A percentile compares a stretch with the other conserved stretches of the same genome.
These are phyloP conservation scores for Eurystomus gularis DNA, from an alignment of 2,113 vertebrate genomes.

Conservation along the genomic window DNA sequence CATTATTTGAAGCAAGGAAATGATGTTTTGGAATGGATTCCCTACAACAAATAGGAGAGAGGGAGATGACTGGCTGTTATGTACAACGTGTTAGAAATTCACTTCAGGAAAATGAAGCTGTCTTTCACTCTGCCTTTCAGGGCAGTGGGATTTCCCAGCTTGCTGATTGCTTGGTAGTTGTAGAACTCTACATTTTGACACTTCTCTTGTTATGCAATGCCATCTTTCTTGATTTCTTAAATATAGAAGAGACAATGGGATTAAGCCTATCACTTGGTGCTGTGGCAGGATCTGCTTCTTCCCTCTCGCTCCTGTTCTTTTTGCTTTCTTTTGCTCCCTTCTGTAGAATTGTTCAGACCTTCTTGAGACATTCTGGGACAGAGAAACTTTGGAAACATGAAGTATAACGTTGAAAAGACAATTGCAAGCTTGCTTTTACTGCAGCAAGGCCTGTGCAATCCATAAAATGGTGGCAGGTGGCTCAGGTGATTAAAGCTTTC, in stretches of 20 bases:
- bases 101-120: background rate
- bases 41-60: conserved; percentile 50
- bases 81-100: background rate
- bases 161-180: background rate
- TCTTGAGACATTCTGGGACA: background rate
- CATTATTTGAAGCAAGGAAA: conserved; percentile 25
- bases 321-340: background rate
- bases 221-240: background rate
- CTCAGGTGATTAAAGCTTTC: conserved; percentile 42
- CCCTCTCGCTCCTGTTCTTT: background rate
- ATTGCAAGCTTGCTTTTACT: background rate
- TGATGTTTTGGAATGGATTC: conserved; percentile 54
- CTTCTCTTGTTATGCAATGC: background rate
- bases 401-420: background rate
- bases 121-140: conserved; percentile 39
- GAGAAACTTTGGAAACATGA: background rate
- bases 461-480: conserved; percentile 51
- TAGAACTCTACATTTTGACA: background rate
- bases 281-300: background rate
- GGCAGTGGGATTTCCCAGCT: conserved; percentile 25
- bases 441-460: background rate
- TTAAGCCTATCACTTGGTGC: background rate
- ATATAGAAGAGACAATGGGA: background rate
- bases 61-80: conserved; percentile 40
- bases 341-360: background rate